These are phyloP conservation scores for Bubo bubo DNA, from an alignment of 2,113 vertebrate species.

Conservation along the genomic window DNA sequence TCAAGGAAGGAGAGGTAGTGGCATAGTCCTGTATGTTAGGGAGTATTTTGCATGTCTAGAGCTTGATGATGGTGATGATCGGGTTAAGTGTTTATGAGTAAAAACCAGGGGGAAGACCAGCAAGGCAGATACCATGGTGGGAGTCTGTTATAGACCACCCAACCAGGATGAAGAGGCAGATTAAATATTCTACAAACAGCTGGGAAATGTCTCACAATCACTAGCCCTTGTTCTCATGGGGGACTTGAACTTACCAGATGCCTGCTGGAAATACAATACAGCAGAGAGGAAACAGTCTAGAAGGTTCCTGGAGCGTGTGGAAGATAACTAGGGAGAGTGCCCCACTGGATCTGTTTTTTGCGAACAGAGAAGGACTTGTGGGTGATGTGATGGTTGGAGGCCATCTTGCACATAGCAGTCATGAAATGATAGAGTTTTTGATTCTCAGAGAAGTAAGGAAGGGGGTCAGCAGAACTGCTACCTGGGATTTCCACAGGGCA, in stretches of 20 bases:
- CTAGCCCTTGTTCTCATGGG: background rate
- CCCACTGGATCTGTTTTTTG: background rate
- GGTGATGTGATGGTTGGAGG: background rate
- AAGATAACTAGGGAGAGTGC: background rate
- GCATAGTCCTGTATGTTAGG: background rate
- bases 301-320: too few species aligned
- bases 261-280: too few species aligned
- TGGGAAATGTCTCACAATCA: background rate
- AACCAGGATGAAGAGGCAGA: background rate
- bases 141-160: background rate
- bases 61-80: background rate
- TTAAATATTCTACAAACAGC: background rate
- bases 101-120: background rate
- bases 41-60: background rate
- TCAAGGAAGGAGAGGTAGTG: background rate
- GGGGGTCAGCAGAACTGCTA: background rate
- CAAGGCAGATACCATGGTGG: background rate
- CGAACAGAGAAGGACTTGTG: background rate
- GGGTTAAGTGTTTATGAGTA: background rate
- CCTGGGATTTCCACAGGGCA: background rate
- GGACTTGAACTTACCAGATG: background rate
- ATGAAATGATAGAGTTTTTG: background rate
- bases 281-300: too few species aligned
- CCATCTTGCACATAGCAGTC: background rate
- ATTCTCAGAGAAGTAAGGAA: background rate